Conservation (phyloP, 2,113 vertebrate genomes). For the Chlamydotis undulata region DNA sequence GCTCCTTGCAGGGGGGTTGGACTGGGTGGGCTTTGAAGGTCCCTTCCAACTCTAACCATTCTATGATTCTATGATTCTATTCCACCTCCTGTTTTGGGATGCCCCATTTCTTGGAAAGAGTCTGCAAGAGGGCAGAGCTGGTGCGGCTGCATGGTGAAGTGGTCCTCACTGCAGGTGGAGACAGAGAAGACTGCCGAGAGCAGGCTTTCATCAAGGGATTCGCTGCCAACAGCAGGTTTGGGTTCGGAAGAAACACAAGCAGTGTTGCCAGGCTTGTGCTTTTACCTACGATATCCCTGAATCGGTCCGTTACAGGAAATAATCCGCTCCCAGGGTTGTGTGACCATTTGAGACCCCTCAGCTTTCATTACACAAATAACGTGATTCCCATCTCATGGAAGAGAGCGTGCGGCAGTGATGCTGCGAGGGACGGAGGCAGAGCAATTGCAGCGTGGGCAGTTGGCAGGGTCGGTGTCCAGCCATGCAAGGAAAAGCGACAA, state of each 20-base stretch:
- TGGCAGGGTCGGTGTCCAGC: not conserved
- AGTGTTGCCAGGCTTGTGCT: not conserved
- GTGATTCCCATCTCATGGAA: not conserved
- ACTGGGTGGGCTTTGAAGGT: too few species aligned
- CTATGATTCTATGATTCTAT: too few species aligned
- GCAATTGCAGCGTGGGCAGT: not conserved
- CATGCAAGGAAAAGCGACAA: not conserved
- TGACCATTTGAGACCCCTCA: not conserved
- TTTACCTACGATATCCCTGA: not conserved
- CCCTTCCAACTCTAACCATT: too few species aligned
- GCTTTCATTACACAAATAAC: too few species aligned
- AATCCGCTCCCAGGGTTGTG: not conserved
- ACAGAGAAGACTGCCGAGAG: not conserved
- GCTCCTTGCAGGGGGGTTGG: too few species aligned
- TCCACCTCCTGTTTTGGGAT: too few species aligned
- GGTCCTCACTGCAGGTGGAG: not conserved
- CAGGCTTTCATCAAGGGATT: not conserved
- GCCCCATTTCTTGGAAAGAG: not conserved
- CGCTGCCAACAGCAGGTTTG: not conserved
- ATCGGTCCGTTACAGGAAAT: rapidly evolving
- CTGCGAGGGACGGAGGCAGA: not conserved
- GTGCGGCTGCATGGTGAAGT: not conserved
- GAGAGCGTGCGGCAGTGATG: not conserved
- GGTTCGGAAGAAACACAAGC: not conserved
- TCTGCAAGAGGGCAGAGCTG: not conserved